Percentiles rank a stretch among this genome's conserved stretches.
These are phyloP conservation scores for Pediacus dermestoides DNA, from an alignment of 2,888 invertebrate species.

Conservation along the genomic window DNA sequence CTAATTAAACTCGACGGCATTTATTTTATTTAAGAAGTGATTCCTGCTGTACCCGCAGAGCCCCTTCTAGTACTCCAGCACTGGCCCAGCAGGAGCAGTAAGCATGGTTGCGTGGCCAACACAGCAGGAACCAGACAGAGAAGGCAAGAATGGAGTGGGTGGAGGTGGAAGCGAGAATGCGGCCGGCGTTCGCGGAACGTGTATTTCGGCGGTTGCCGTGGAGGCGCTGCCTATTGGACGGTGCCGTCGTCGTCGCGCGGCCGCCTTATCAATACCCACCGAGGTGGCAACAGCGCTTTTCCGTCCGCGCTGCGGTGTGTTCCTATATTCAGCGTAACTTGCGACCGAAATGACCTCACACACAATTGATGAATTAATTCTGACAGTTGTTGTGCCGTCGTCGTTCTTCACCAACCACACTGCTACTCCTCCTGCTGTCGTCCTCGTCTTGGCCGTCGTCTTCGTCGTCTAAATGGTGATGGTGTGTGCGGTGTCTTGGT, in stretches of 20 bases:
- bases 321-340: conserved; percentile 33
- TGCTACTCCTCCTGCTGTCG: no score
- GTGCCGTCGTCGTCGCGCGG: conserved; percentile 19
- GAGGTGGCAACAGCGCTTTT: conserved; percentile 40
- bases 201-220: conserved; percentile 22
- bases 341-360: conserved; percentile 50
- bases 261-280: conserved; percentile 28
- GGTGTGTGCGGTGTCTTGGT: conserved; percentile 23
- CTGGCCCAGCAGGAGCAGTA: no score
- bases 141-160: conserved; percentile 9
- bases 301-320: conserved; percentile 34
- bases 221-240: conserved; percentile 16
- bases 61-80: no score
- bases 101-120: no score
- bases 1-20: no score
- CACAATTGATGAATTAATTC: conserved; percentile 45
- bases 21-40: no score
- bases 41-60: no score
- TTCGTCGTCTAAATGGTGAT: conserved; percentile 11
- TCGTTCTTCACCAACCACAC: conserved; percentile 9
- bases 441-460: no score
- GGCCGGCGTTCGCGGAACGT: no score
- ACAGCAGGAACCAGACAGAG: no score
- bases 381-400: conserved; percentile 42
- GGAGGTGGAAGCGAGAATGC: conserved; percentile 6